Percentiles rank a stretch among this genome's conserved stretches.
phyloP scores from a whole-genome alignment of 2,888 invertebrate genomes.

The Frankliniella fusca region DNA sequence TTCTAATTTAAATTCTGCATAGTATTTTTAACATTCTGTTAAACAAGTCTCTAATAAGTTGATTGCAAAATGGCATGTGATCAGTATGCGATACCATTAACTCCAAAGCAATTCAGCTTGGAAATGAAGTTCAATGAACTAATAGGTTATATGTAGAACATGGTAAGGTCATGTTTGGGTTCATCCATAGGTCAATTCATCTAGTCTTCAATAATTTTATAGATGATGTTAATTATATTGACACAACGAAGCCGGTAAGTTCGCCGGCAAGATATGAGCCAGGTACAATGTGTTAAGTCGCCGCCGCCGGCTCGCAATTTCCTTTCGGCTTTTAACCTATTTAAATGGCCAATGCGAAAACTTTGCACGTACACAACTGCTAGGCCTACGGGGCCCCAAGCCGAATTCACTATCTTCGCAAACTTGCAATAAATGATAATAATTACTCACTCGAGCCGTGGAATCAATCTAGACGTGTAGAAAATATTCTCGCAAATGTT shows the following conservation, averaged over 20 bases:
- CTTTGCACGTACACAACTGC: conserved; percentile 24
- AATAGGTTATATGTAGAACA: conserved; percentile 1
- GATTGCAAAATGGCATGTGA: too few relatives aligned
- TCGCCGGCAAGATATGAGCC: not conserved
- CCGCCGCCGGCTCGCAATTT: not conserved
- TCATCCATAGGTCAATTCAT: conserved; percentile 9
- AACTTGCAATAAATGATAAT: not conserved
- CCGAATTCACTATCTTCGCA: conserved; percentile 15
- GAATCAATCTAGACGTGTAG: not conserved
- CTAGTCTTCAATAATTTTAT: not conserved
- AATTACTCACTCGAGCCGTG: not conserved
- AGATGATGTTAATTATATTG: not conserved
- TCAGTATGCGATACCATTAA: too few relatives aligned
- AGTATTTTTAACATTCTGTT: too few relatives aligned
- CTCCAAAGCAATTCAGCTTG: too few relatives aligned
- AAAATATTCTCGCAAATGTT: not conserved
- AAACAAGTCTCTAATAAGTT: not conserved
- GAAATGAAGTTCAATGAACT: not conserved
- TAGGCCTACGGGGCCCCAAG: not conserved
- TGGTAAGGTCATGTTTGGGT: conserved; percentile 26
- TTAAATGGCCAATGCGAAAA: conserved; percentile 20
- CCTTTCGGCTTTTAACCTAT: conserved; percentile 14
- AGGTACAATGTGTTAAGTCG: not conserved
- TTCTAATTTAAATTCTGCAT: not conserved
- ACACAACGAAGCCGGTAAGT: not conserved